Conservation (phyloP, 2,797 vertebrate genomes). For the Sebastes glaucus region DNA sequence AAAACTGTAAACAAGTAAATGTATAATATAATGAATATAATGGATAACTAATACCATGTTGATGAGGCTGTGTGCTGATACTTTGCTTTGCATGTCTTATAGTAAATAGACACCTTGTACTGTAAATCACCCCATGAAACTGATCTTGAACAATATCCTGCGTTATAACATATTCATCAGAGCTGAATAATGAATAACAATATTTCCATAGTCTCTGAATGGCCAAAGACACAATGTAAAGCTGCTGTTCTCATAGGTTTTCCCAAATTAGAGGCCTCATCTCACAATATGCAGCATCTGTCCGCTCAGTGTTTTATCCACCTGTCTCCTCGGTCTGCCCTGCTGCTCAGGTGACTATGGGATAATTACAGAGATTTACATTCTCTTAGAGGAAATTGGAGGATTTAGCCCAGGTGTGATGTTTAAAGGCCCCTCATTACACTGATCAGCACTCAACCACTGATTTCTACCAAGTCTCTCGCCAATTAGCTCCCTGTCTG, state of each 20-base stretch:
- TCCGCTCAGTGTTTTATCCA: slow-evolving; percentile 68
- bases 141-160: slow-evolving; percentile 23
- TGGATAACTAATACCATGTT: background rate
- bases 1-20: background rate
- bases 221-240: background rate
- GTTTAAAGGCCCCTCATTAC: slow-evolving; percentile 76
- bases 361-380: slow-evolving; percentile 84
- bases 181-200: slow-evolving; percentile 36
- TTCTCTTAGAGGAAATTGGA: slow-evolving; percentile 83
- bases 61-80: background rate
- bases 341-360: slow-evolving; percentile 71
- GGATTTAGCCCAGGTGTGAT: slow-evolving; percentile 80
- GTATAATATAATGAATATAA: background rate
- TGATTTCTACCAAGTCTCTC: slow-evolving; percentile 68
- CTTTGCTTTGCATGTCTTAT: slow-evolving; percentile 7
- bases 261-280: slow-evolving; percentile 43
- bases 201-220: slow-evolving; percentile 10
- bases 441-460: slow-evolving; percentile 69
- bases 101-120: slow-evolving; percentile 26
- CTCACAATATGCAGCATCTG: slow-evolving; percentile 64
- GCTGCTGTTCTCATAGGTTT: background rate
- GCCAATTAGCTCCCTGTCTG: slow-evolving; percentile 68
- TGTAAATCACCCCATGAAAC: slow-evolving; percentile 21
- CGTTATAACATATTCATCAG: slow-evolving; percentile 48
- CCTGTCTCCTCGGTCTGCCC: slow-evolving; percentile 72